A percentile compares a stretch with the other conserved stretches of the same genome.
Conservation (phyloP, 2,113 vertebrate genomes). For the Upupa epops region DNA sequence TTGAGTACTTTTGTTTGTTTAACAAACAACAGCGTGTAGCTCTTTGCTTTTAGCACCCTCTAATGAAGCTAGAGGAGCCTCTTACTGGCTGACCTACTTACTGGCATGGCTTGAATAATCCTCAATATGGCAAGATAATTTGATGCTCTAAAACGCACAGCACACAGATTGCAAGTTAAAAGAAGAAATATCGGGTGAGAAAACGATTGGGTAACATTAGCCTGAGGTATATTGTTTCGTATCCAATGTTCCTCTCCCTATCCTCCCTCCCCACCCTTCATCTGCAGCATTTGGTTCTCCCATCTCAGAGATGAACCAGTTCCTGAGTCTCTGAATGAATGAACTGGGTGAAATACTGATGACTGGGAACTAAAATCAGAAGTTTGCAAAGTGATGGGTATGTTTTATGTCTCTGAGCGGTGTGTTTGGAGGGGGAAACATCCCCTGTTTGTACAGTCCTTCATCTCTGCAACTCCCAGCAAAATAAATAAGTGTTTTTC, state of each 20-base stretch:
- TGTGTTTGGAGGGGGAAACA: neutral
- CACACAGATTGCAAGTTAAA: slow-evolving; percentile 36
- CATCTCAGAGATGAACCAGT: neutral
- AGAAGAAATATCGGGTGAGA: slow-evolving; percentile 9
- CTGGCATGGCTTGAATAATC: slow-evolving; percentile 63
- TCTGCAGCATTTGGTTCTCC: neutral
- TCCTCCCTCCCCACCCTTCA: neutral
- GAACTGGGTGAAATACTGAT: neutral
- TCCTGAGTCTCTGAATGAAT: neutral
- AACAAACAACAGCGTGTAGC: slow-evolving; percentile 14
- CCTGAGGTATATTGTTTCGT: slow-evolving; percentile 10
- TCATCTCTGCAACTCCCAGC: neutral
- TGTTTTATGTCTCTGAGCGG: neutral
- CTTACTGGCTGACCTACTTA: slow-evolving; percentile 67
- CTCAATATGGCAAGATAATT: slow-evolving; percentile 53
- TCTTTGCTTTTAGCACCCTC: slow-evolving; percentile 39
- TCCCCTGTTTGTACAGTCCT: neutral
- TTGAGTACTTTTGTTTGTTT: slow-evolving; percentile 31
- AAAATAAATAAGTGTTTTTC: neutral
- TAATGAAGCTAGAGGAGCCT: slow-evolving; percentile 57
- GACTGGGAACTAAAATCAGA: neutral
- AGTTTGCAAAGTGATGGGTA: neutral
- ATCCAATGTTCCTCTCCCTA: neutral
- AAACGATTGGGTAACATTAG: slow-evolving; percentile 7
- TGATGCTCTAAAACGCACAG: slow-evolving; percentile 48